A percentile compares a stretch with the other conserved stretches of the same genome.
These are phyloP conservation scores for Scaptomyza montana DNA, from an alignment of 1,140 invertebrate genomes.

Conservation along the genomic window DNA sequence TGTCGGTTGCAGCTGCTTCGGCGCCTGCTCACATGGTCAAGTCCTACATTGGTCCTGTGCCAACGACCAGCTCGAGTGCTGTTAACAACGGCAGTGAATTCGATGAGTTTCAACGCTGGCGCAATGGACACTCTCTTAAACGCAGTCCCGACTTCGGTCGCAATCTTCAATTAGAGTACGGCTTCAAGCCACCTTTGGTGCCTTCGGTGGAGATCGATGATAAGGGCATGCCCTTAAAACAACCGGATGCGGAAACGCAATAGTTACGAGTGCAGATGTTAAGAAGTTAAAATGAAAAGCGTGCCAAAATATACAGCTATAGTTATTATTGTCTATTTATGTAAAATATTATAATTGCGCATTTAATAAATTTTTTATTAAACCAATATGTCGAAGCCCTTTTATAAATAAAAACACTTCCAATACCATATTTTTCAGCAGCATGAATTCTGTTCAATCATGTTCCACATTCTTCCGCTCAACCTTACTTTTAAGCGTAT, in stretches of 20 bases:
- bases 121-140: slow-evolving; percentile 74
- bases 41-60: slow-evolving; percentile 61
- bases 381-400: not conserved
- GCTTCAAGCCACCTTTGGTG: slow-evolving; percentile 91
- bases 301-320: slow-evolving; percentile 77
- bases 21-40: slow-evolving; percentile 57
- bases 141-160: slow-evolving; percentile 85
- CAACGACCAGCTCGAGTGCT: slow-evolving; percentile 66
- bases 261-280: slow-evolving; percentile 8
- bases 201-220: slow-evolving; percentile 92
- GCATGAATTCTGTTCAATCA: no score
- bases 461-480: no score
- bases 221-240: slow-evolving; percentile 85
- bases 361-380: slow-evolving; percentile 59
- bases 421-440: no score
- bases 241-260: slow-evolving; percentile 45
- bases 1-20: slow-evolving; percentile 61
- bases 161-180: slow-evolving; percentile 90
- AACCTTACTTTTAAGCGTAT: no score
- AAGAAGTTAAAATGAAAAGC: slow-evolving; percentile 37
- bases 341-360: slow-evolving; percentile 56
- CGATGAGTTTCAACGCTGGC: slow-evolving; percentile 85
- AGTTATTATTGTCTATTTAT: slow-evolving; percentile 69
- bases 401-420: no score
- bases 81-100: slow-evolving; percentile 50